Evolutionary conservation across 2,113 vertebrate species (phyloP).

Genomic region (Ariopsis seemanni): DNA sequence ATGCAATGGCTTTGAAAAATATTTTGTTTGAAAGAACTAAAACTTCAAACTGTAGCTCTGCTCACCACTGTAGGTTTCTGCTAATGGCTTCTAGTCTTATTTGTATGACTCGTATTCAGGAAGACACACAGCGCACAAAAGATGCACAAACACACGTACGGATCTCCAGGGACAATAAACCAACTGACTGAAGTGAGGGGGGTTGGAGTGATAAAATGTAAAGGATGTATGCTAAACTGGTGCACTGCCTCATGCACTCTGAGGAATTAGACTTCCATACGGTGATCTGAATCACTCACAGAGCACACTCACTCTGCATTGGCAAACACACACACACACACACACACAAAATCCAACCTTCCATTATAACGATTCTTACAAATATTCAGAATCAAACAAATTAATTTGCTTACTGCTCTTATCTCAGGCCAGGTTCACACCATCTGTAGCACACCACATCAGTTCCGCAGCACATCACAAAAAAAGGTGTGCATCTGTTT

Average conservation of each 20-base stretch:
- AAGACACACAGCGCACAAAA: not conserved
- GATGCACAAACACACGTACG: not conserved
- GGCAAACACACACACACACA: slow-evolving; percentile 43
- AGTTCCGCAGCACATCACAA: slow-evolving; percentile 19
- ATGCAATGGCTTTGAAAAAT: not conserved
- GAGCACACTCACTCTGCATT: not conserved
- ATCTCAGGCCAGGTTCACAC: slow-evolving; percentile 5
- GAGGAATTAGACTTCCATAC: slow-evolving; percentile 36
- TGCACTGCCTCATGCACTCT: slow-evolving; percentile 33
- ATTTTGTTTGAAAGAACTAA: not conserved
- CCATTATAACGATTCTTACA: not conserved
- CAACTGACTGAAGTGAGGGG: slow-evolving; percentile 32
- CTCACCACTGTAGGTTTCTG: not conserved
- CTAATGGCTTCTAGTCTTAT: slow-evolving; percentile 3
- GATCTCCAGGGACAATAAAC: slow-evolving; percentile 41
- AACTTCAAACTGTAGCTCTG: not conserved
- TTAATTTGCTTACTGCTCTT: slow-evolving; percentile 13
- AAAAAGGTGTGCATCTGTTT: slow-evolving; percentile 78
- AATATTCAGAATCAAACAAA: slow-evolving; percentile 6
- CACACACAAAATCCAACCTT: slow-evolving; percentile 22
- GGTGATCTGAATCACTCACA: slow-evolving; percentile 21
- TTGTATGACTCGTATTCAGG: not conserved
- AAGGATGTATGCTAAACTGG: slow-evolving; percentile 26
- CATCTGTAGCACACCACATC: slow-evolving; percentile 24
- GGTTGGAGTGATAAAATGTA: slow-evolving; percentile 17